Conservation (phyloP, 2,797 vertebrate species). For the Masticophis lateralis region DNA sequence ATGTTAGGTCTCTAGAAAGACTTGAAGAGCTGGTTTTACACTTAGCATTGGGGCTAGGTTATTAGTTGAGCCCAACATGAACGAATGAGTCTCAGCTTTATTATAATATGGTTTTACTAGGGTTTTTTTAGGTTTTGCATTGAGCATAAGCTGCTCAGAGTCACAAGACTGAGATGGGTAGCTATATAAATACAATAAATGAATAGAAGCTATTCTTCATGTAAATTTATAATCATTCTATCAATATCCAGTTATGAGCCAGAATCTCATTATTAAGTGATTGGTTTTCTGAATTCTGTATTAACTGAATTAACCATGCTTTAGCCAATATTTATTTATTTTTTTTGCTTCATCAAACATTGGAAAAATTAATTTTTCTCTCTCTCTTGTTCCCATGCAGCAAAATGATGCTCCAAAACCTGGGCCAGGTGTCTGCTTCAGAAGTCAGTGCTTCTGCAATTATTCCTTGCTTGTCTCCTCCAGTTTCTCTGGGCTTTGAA, state of each 20-base stretch:
- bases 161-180: not conserved
- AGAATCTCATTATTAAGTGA: not conserved
- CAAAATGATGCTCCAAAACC: constrained; percentile 96
- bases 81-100: not conserved
- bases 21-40: not conserved
- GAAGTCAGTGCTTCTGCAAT: constrained; percentile 92
- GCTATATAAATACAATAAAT: not conserved
- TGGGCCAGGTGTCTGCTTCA: constrained; percentile 83
- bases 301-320: not conserved
- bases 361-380: constrained; percentile 40
- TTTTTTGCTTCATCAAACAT: constrained; percentile 5
- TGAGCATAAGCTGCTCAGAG: not conserved
- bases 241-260: not conserved
- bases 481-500: constrained; percentile 87
- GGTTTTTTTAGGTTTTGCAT: not conserved
- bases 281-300: not conserved
- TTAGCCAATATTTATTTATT: not conserved
- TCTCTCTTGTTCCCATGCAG: constrained; percentile 66
- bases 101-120: not conserved
- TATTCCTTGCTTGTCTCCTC: constrained; percentile 91
- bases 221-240: not conserved
- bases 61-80: not conserved
- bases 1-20: not conserved
- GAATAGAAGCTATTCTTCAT: not conserved
- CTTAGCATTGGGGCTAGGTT: not conserved